Base-by-base conservation (phyloP, 2,888 invertebrate genomes). In the Sepiola atlantica region DNA sequence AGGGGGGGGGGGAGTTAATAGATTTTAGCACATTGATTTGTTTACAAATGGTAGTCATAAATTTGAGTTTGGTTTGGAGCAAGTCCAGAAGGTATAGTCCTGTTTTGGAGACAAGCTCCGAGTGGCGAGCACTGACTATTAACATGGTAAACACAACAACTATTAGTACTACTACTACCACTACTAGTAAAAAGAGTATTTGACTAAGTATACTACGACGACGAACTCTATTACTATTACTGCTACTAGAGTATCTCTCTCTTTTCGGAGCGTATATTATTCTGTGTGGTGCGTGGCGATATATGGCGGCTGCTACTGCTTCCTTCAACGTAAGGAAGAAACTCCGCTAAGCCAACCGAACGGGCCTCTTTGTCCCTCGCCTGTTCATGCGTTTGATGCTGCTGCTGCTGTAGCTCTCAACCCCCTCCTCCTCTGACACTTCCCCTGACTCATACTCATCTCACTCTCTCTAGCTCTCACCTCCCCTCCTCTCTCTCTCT, bases 301-400 rank as follows among this genome's bases (percentile, higher is more conserved):
- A n/a, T 77, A 77, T n/a, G 77, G 16, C 77, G 77, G n/a, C 77
- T 77, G 77, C 77, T 77, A 77, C 77, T 77, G 77, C 77, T 77
- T 77, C n/a, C n/a, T 14, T 77, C 77, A 28, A 28, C 77, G 28
- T 77, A 24, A 77, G 20, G 57, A 57, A 21, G 77, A 77, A 77
- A n/a, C 77, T 77, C n/a, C 16, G 8, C 8, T n/a, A 16, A 77
- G 18, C n/a, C n/a, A 77, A 77, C n/a, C 77, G 32, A 77, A n/a
- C 77, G 32, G n/a, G n/a, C 77, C n/a, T 77, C n/a, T 77, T 77
- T 77, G 77, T 77, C 77, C 77, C 77, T n/a, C 77, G n/a, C 16
- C n/a, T 12, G n/a, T 77, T 77, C 77, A 77, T 77, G 18, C 77
- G n/a, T 77, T 77, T 77, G 77, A 8, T 77, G 20, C 32, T 77